Evolutionary conservation across 2,113 vertebrate genomes (phyloP).

Genomic region (Mustela nigripes): DNA sequence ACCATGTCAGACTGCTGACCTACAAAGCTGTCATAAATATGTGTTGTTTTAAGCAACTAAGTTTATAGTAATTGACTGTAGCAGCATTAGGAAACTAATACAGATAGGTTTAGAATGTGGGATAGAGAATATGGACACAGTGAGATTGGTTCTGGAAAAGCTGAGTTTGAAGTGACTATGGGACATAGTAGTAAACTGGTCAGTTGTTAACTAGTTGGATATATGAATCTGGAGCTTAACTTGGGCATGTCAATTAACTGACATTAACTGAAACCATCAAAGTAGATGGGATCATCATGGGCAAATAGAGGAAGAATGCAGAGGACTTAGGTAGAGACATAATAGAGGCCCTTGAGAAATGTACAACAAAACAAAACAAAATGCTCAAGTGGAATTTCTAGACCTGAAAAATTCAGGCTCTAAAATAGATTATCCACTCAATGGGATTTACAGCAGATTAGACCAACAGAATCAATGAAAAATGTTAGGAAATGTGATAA

Average conservation of each 20-base stretch:
- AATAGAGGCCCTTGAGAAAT: background rate
- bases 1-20: background rate
- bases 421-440: background rate
- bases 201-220: background rate
- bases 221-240: background rate
- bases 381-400: background rate
- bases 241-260: background rate
- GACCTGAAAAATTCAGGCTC: background rate
- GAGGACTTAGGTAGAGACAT: background rate
- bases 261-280: background rate
- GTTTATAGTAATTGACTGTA: background rate
- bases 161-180: background rate
- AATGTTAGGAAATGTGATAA: background rate
- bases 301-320: background rate
- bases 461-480: background rate
- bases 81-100: slow-evolving; percentile 14
- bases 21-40: background rate
- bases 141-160: background rate
- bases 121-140: background rate
- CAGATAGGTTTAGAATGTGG: background rate
- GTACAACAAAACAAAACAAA: background rate
- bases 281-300: background rate
- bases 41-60: background rate
- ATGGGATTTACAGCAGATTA: background rate
- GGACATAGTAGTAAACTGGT: background rate